Base-by-base conservation (phyloP, 1,140 invertebrate genomes). In the Palaemon carinicauda region DNA sequence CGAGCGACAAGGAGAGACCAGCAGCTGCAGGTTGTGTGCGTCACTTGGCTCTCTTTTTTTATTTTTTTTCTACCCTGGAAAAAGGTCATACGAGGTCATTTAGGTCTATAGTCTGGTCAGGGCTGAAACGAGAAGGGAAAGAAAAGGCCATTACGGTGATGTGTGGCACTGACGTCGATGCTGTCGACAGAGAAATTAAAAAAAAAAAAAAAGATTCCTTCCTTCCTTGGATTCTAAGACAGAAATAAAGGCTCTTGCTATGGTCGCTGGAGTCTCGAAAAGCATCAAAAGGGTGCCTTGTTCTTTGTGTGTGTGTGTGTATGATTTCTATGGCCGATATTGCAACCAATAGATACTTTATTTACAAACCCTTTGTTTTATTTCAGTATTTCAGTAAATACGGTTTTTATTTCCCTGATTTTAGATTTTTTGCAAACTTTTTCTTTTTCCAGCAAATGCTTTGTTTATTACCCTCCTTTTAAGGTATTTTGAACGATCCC, bases 41-140 rank as follows among this genome's bases (percentile, higher is more conserved):
- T 81, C 60, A 81, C 80, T 24, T 41, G 29, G 50, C 60, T n/a
- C n/a, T n/a, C n/a, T n/a, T n/a, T n/a, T n/a, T n/a, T n/a, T n/a
- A n/a, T n/a, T n/a, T n/a, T 50, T 71, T 41, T 41, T 41, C 41
- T 41, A 0, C 41, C 41, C 41, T 5, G 41, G 41, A 41, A 65
- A 50, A 81, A 12, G 80, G 80, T 81, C 80, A 81, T 81, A 81
- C 51, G 21, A 65, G 80, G 80, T 81, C 80, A 81, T 81, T 81
- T 71, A 81, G 80, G 80, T 69, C 80, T 69, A 21, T 12, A 27
- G 60, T 81, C 80, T 21, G 65, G 80, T 41, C 41, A 41, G 41
- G 41, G 33, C 56, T 65, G 60, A 50, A 81, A 50, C 65, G 56
- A 71, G 71, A 51, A 81, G 56, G 73, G 73, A 75, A 75, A 75